Base-by-base conservation (phyloP, 2,797 vertebrate species). In the Pseudopleuronectes americanus region DNA sequence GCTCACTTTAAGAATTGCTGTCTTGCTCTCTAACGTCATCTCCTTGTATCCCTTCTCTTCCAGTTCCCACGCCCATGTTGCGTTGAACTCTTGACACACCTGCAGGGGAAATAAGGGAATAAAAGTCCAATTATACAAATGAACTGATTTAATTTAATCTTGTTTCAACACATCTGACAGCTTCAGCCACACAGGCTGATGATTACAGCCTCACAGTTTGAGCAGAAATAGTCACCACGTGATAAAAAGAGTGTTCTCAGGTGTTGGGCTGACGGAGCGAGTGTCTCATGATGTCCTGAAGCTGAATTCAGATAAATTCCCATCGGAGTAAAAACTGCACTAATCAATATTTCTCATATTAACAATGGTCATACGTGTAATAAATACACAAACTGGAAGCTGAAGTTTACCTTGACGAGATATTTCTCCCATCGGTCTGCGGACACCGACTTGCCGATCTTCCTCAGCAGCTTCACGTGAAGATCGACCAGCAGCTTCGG, bases 381-480 rank as follows among this genome's bases (percentile, higher is more conserved):
- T 45, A 45, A 19, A 45, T 17, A 19, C 3, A 38, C 10, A 49
- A 53, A 31, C 3, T 48, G 1, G 2, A 26, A 10, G 14, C 3
- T 14, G 60, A 53, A 23, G 4, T 2, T 89, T 94, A 99, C 98
- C 96, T 96, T 98, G 67, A 97, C 92, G 10, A 99, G 94, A 84
- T 99, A 95, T 76, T 99, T 99, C 92, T 99, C 98, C 98, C 98
- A 99, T 96, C 98, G 92, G 76, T 99, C 98, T 75, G 96, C 95
- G 1, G 97, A 96, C 84, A 99, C 98, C 0, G 97, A 99, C 87
- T 99, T 99, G 56, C 98, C 97, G 57, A 99, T 97, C 91, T 99
- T 99, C 87, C 98, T 96, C 94, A 99, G 94, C 84, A 99, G 82
- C 94, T 99, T 99, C 90, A 99, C 93, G 36, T 99, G 98, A 83